phyloP scores from a whole-genome alignment of 30 jellyfish, hydroid and myxozoan genomes.

The Cassiopea andromeda region DNA sequence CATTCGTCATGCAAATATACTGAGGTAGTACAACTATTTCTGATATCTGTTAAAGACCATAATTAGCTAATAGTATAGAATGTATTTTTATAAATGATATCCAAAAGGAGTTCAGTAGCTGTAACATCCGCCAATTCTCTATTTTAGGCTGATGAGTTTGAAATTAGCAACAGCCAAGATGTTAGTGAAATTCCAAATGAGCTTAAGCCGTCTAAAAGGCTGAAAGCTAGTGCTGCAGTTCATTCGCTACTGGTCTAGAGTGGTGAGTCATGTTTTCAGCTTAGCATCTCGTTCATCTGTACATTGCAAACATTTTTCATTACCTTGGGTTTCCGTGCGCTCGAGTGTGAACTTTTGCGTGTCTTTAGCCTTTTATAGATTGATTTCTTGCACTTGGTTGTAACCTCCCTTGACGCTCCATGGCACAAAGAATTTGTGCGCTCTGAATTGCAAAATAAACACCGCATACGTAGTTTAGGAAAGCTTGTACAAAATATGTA shows the following conservation, averaged over 20 bases:
- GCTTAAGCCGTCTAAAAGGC: conserved; percentile 42
- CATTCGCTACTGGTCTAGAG: conserved; percentile 81
- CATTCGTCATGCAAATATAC: no score
- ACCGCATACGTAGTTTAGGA: no score
- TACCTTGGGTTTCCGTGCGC: neutral
- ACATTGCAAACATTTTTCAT: neutral
- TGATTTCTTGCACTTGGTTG: no score
- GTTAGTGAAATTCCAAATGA: conserved; percentile 23
- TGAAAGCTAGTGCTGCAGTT: conserved; percentile 88
- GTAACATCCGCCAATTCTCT: neutral
- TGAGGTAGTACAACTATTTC: neutral
- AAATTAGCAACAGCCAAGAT: conserved; percentile 92
- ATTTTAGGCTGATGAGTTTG: conserved; percentile 85
- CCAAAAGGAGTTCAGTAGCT: neutral
- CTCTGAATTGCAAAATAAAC: no score
- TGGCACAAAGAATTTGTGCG: no score
- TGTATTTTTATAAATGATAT: neutral
- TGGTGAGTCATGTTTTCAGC: neutral
- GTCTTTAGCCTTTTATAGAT: no score
- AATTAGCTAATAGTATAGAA: no score
- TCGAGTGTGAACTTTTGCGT: no score
- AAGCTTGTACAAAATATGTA: no score
- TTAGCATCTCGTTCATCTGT: neutral
- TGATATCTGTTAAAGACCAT: neutral
- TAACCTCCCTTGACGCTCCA: no score